Base-by-base conservation (phyloP, 2,888 invertebrate genomes). In the Sepiola atlantica region DNA sequence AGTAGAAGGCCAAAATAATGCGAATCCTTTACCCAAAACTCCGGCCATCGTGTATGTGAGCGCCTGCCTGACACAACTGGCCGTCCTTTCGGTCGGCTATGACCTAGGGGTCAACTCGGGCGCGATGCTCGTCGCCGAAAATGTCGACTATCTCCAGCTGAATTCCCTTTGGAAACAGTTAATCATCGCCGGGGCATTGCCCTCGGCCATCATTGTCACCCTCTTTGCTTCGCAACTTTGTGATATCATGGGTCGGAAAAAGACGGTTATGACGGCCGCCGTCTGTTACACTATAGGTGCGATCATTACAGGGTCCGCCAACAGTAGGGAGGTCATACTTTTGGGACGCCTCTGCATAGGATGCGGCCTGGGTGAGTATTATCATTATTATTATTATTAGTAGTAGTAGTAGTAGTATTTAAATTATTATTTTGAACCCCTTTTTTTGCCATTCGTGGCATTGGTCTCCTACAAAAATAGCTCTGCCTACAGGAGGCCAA, bases 41-140 rank as follows among this genome's bases (percentile, higher is more conserved):
- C 77, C 77, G 4, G 14, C 21, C 16, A 77, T 77, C n/a, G 77
- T 77, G n/a, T 77, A 77, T 32, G n/a, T 77, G 16, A n/a, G n/a
- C 54, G 96, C 97, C 35, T 96, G 96, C 94, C 96, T 97, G 95
- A 96, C 97, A 3, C 96, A 97, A 55, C 96, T 97, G 91, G 98
- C 98, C 8, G 98, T 98, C 6, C 98, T 98, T 95, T 96, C 98
- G 45, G 98, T 98, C 96, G 98, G 98, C n/a, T 98, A 98, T 96
- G 98, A 98, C 95, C 98, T 98, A 0, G 98, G 98, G 20, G 98
- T 98, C 61, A 97, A 98, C 10, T 98, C 98, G 0, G 98, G 98
- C 32, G 98, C 98, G 2, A 97, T 98, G 97, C 95, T 98, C 14
- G 94, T 97, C 18, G 92, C 55, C 28, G 28, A 45, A 45, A 55